phyloP scores from a whole-genome alignment of 2,888 invertebrate genomes.

The Anthrax anthrax region DNA sequence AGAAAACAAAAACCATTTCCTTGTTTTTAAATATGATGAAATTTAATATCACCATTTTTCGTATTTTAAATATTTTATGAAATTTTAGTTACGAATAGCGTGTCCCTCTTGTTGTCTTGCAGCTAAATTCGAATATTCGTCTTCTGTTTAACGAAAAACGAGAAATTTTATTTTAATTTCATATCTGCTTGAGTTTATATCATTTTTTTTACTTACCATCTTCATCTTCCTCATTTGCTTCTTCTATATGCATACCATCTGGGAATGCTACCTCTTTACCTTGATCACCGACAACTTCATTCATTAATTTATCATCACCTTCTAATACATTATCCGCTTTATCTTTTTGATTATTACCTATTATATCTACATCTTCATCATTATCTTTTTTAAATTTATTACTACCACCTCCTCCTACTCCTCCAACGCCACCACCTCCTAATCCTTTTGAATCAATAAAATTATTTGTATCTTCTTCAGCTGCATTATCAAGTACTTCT shows the following conservation, averaged over 20 bases:
- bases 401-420: too few relatives aligned
- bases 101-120: conserved; percentile 36
- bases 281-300: conserved; percentile 36
- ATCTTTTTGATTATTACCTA: conserved; percentile 16
- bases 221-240: conserved; percentile 33
- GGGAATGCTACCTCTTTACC: conserved; percentile 27
- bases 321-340: conserved; percentile 23
- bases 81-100: conserved; percentile 36
- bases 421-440: conserved; percentile 7
- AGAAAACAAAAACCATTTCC: too few relatives aligned
- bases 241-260: conserved; percentile 32
- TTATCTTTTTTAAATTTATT: conserved; percentile 14
- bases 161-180: neutral
- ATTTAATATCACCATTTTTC: too few relatives aligned
- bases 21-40: too few relatives aligned
- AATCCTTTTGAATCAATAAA: conserved; percentile 21
- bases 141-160: conserved; percentile 25
- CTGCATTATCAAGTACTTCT: conserved; percentile 20
- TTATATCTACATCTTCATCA: conserved; percentile 20
- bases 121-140: conserved; percentile 37
- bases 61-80: too few relatives aligned
- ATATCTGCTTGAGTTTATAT: neutral
- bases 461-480: conserved; percentile 23
- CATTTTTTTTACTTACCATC: conserved; percentile 31
- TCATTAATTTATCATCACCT: conserved; percentile 31